These are phyloP conservation scores for Ichneumon xanthorius DNA, from an alignment of 2,888 invertebrate species.

Conservation along the genomic window DNA sequence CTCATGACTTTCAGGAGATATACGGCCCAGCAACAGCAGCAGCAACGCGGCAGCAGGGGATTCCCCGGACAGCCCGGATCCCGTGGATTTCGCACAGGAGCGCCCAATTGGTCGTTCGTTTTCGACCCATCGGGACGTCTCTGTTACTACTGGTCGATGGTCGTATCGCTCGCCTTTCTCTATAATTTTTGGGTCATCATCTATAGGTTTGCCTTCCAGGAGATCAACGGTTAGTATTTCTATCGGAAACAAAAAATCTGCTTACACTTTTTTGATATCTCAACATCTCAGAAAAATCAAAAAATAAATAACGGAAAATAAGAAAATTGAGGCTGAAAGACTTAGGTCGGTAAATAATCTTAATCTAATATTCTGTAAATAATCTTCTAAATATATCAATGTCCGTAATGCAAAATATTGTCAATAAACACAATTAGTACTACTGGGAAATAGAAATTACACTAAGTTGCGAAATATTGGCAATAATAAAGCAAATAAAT, in stretches of 20 bases:
- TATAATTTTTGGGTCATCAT: slow-evolving; percentile 99
- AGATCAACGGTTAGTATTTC: slow-evolving; percentile 92
- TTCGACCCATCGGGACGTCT: slow-evolving; percentile 99
- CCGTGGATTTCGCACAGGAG: slow-evolving; percentile 87
- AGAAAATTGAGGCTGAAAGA: too few relatives aligned
- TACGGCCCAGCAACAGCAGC: slow-evolving; percentile 83
- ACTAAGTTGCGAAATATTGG: too few relatives aligned
- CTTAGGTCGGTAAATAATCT: too few relatives aligned
- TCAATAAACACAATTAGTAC: too few relatives aligned
- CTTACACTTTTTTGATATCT: slow-evolving; percentile 4
- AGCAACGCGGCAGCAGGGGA: slow-evolving; percentile 83
- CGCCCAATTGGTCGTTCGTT: slow-evolving; percentile 96
- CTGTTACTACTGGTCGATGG: slow-evolving; percentile 99
- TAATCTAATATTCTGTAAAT: too few relatives aligned
- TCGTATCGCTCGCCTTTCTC: slow-evolving; percentile 97
- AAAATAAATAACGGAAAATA: neutral
- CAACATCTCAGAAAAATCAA: neutral
- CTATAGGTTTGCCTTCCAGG: slow-evolving; percentile 99
- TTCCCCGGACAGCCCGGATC: slow-evolving; percentile 82
- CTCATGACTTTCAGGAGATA: slow-evolving; percentile 77
- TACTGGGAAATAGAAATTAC: too few relatives aligned
- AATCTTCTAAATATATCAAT: too few relatives aligned
- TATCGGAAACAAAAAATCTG: neutral
- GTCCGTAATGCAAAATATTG: too few relatives aligned
- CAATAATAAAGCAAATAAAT: too few relatives aligned